phyloP scores from a whole-genome alignment of 2,888 invertebrate genomes.

The Nomada goodeniana region DNA sequence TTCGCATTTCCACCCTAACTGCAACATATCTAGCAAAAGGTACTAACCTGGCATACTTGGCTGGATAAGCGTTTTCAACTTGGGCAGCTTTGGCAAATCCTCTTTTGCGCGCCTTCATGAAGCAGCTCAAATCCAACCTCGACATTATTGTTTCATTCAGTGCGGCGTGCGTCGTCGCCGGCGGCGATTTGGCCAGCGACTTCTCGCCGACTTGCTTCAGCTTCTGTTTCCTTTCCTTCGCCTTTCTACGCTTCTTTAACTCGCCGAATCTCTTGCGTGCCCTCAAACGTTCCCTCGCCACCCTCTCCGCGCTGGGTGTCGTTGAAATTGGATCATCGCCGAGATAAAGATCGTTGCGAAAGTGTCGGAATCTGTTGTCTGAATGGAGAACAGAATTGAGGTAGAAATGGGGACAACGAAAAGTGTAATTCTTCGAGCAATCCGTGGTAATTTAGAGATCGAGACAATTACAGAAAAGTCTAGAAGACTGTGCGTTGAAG shows the following conservation, averaged over 20 bases:
- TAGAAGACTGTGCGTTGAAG: too few relatives aligned
- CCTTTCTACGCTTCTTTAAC: conserved; percentile 70
- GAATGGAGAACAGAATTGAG: conserved; percentile 17
- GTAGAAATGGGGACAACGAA: neutral
- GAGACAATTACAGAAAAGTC: too few relatives aligned
- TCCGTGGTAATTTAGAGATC: neutral
- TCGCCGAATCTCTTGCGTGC: conserved; percentile 66
- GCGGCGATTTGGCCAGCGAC: conserved; percentile 60
- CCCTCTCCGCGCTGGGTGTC: conserved; percentile 25
- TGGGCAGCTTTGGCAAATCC: conserved; percentile 77
- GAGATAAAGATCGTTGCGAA: conserved; percentile 69
- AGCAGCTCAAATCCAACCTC: conserved; percentile 77
- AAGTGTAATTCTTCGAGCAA: neutral
- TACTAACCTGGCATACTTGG: conserved; percentile 76
- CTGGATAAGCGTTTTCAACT: conserved; percentile 74
- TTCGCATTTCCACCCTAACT: neutral
- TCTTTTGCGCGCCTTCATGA: conserved; percentile 71
- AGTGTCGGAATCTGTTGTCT: conserved; percentile 59
- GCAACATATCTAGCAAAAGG: neutral
- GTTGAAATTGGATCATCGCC: conserved; percentile 70
- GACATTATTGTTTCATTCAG: conserved; percentile 78
- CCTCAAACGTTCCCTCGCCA: conserved; percentile 53
- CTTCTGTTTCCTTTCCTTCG: conserved; percentile 68
- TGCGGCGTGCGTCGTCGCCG: conserved; percentile 53
- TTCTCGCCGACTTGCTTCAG: conserved; percentile 68